Evolutionary conservation across 2,888 invertebrate genomes (phyloP).

Genomic region (Hipparchia semele): DNA sequence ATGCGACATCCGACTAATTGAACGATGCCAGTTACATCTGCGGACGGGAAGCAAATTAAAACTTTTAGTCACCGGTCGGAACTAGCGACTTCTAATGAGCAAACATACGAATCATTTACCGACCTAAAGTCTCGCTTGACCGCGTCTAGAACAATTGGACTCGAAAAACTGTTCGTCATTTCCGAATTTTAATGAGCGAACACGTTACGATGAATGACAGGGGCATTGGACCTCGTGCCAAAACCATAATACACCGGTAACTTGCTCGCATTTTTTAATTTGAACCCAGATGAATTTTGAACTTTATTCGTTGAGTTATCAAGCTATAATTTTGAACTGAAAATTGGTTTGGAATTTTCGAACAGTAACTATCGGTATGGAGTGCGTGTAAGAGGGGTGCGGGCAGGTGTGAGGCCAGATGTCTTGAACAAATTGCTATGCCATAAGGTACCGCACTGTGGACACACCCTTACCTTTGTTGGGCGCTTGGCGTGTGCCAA

Average conservation of each 20-base stretch:
- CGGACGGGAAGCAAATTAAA: conserved; percentile 58
- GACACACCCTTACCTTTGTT: conserved; percentile 76
- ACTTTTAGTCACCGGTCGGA: conserved; percentile 49
- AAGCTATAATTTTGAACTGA: conserved; percentile 35
- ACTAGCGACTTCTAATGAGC: conserved; percentile 59
- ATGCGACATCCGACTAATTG: conserved; percentile 64
- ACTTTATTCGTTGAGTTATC: conserved; percentile 48
- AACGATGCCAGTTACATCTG: conserved; percentile 62
- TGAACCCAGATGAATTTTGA: conserved; percentile 37
- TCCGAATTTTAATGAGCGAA: conserved; percentile 76
- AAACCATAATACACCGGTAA: conserved; percentile 64
- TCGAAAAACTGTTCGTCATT: conserved; percentile 76
- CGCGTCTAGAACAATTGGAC: conserved; percentile 65
- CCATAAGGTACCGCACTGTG: conserved; percentile 78
- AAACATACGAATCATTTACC: conserved; percentile 54
- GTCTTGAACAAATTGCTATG: conserved; percentile 81
- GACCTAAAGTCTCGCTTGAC: conserved; percentile 68
- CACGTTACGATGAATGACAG: conserved; percentile 66
- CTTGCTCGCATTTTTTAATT: conserved; percentile 38
- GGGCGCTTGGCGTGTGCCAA: conserved; percentile 78
- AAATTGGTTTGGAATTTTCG: conserved; percentile 37
- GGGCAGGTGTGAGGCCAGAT: conserved; percentile 82
- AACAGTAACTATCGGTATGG: conserved; percentile 62
- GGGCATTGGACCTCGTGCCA: conserved; percentile 74
- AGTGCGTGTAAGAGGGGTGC: conserved; percentile 55